Conservation (phyloP, 2,113 vertebrate genomes). For the Lagopus muta region DNA sequence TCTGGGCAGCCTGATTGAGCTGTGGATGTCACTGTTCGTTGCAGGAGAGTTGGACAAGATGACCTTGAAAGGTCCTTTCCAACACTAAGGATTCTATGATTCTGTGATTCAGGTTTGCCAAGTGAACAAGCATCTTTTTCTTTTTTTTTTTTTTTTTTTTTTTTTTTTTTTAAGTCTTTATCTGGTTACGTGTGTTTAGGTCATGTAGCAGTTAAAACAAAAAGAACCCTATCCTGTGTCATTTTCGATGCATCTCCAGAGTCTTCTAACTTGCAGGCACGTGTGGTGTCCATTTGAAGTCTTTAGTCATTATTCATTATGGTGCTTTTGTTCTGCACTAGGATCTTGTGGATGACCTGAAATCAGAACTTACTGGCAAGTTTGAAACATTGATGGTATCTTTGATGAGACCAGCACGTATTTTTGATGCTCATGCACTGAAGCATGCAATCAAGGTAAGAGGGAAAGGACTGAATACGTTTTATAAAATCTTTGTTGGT, state of each 20-base stretch:
- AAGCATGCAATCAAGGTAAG: constrained; percentile 93
- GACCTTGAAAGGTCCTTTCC: too few relatives aligned
- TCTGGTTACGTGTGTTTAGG: background rate
- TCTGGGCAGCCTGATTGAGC: too few relatives aligned
- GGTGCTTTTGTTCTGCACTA: constrained; percentile 53
- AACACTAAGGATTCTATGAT: too few relatives aligned
- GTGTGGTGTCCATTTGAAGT: background rate
- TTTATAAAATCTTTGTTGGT: background rate
- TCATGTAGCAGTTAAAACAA: background rate
- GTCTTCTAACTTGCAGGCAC: background rate
- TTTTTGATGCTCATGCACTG: constrained; percentile 88
- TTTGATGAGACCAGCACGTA: constrained; percentile 84
- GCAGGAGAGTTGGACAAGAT: too few relatives aligned
- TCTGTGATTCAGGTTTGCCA: too few relatives aligned
- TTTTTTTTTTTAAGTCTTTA: background rate
- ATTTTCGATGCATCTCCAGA: background rate
- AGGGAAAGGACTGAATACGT: background rate
- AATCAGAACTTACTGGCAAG: constrained; percentile 92
- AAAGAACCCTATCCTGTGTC: background rate
- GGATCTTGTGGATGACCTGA: constrained; percentile 91
- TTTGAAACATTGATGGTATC: constrained; percentile 90
- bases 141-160: background rate
- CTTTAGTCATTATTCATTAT: background rate
- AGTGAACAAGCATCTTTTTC: too few relatives aligned
- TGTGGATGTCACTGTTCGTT: too few relatives aligned